phyloP scores from a whole-genome alignment of 2,797 vertebrate genomes.

The Tokudaia muenninki region DNA sequence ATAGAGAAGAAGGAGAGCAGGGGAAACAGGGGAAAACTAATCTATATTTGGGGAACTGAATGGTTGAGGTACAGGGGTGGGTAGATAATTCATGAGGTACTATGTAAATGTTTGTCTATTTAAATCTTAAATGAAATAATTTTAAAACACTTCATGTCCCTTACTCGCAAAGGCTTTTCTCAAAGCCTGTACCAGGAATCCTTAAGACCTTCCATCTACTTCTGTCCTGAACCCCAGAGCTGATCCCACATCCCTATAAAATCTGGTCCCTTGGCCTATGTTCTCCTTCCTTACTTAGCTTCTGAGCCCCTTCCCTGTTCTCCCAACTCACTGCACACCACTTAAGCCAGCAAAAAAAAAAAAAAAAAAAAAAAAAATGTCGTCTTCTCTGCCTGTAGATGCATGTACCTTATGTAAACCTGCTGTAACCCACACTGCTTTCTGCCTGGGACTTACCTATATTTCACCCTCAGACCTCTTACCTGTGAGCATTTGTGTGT shows the following conservation, averaged over 20 bases:
- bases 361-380: background rate
- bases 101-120: slow-evolving; percentile 21
- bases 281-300: background rate
- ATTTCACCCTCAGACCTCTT: background rate
- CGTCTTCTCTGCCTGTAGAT: background rate
- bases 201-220: background rate
- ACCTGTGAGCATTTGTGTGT: background rate
- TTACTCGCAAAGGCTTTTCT: slow-evolving; percentile 30
- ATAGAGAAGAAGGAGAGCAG: background rate
- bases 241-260: background rate
- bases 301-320: background rate
- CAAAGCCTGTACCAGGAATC: background rate
- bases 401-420: background rate
- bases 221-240: background rate
- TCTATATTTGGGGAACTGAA: background rate
- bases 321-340: background rate
- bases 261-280: background rate
- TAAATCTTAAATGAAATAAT: slow-evolving; percentile 61
- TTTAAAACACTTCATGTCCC: background rate
- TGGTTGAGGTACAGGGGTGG: background rate
- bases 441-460: background rate
- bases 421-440: background rate
- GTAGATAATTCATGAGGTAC: background rate
- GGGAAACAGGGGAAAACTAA: background rate
- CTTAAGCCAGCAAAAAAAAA: background rate